phyloP scores from a whole-genome alignment of 2,113 vertebrate genomes.

The Cheirogaleus medius region DNA sequence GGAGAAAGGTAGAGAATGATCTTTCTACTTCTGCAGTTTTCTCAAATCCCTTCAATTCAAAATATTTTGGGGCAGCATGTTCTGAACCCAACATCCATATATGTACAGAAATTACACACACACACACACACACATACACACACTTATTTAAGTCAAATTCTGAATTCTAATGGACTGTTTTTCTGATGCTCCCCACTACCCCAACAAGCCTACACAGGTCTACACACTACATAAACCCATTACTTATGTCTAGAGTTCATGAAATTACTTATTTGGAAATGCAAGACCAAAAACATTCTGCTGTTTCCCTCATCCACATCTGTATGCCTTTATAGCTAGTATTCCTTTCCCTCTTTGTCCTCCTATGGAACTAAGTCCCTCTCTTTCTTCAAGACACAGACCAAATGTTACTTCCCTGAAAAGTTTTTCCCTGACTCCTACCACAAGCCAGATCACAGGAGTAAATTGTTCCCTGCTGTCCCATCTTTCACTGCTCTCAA shows the following conservation, averaged over 20 bases:
- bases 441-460: neutral
- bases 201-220: neutral
- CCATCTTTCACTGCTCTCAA: neutral
- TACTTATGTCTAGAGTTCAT: neutral
- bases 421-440: neutral
- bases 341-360: neutral
- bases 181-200: neutral
- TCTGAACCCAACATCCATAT: neutral
- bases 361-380: neutral
- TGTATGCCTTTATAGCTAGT: neutral
- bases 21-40: neutral
- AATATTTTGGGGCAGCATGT: neutral
- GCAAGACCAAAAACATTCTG: neutral
- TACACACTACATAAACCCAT: neutral
- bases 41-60: neutral
- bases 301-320: neutral
- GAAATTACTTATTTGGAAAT: neutral
- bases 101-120: neutral
- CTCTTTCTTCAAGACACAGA: neutral
- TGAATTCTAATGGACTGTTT: neutral
- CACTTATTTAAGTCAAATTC: neutral
- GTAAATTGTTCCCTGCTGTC: neutral
- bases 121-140: neutral
- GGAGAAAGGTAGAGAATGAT: neutral
- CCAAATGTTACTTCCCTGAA: neutral